Evolutionary conservation across 2,797 vertebrate genomes (phyloP), one percentile per base, ranked within the genome.

Genomic region (Meriones psammophilus): DNA sequence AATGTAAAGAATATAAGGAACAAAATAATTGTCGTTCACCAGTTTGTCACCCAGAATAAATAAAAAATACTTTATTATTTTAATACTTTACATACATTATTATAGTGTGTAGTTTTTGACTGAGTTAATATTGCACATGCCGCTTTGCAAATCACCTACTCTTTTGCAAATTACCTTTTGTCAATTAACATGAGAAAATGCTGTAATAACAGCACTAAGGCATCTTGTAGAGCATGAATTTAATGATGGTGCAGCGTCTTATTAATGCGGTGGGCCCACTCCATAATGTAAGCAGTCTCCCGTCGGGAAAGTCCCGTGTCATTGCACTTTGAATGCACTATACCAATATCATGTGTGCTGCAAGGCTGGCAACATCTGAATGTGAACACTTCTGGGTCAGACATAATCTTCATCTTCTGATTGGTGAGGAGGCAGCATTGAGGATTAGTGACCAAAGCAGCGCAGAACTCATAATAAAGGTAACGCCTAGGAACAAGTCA

Each of bases 161-260:
- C 7, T 50, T 96, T 90, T 36, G 24, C 12, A 89, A 89, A 91
- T 89, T 92, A 30, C 33, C 77, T 78, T 80, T 92, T 92, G 56
- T 30, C 39, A 64, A 30, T 69, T 92, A 89, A 26, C 62, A 66
- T 94, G 18, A 92, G 73, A 88, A 86, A 96, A 88, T 79, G 58
- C 50, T 94, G 68, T 68, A 58, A 83, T 69, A 60, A 15, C 9
- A 46, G 10, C 58, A 46, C 13, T 46, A 46, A 79, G 50, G 46
- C 78, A 2, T 92, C 22, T 77, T 80, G 30, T 64, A 76, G 90
- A 96, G 24, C 58, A 50, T 77, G 28, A 81, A 14, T 87, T 84
- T 33, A 87, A 62, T 50, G 12, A 28, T 50, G 73, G 6, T 30
- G 8, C 78, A 89, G 26, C 60, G 24, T 79, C 89, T 89, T 81